phyloP scores from a whole-genome alignment of 2,113 vertebrate species.

The Colistium nudipinnis region DNA sequence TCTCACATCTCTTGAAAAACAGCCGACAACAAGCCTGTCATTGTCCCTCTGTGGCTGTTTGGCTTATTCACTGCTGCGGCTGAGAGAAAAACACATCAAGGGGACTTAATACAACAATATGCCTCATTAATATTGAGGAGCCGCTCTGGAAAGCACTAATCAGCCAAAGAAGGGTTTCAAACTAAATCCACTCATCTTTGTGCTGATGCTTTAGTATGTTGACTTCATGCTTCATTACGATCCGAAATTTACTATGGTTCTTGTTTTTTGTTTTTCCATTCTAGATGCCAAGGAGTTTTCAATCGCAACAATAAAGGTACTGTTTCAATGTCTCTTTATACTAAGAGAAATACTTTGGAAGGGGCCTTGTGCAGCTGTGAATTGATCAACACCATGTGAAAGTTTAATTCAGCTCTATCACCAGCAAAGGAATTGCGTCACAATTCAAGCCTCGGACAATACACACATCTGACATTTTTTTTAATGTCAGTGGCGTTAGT shows the following conservation, averaged over 20 bases:
- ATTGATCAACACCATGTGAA: background rate
- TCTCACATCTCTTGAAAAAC: conserved; percentile 42
- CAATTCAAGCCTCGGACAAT: no score
- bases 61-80: conserved; percentile 59
- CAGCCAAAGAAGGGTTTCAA: conserved; percentile 15
- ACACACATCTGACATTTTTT: background rate
- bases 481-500: no score
- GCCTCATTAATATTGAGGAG: conserved; percentile 53
- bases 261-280: conserved; percentile 44
- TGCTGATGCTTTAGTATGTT: conserved; percentile 18
- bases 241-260: conserved; percentile 12
- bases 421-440: no score
- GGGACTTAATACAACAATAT: conserved; percentile 38
- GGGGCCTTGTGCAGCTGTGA: background rate
- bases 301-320: conserved; percentile 85
- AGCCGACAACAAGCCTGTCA: conserved; percentile 62
- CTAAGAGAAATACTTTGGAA: background rate
- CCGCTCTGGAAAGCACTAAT: conserved; percentile 3
- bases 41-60: conserved; percentile 64
- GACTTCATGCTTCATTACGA: conserved; percentile 23
- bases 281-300: conserved; percentile 76
- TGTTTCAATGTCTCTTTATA: background rate
- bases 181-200: conserved; percentile 33
- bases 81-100: conserved; percentile 51
- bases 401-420: background rate